Evolutionary conservation across 2,888 invertebrate genomes (phyloP).

Genomic region (Ommatoiulus sabulosus): DNA sequence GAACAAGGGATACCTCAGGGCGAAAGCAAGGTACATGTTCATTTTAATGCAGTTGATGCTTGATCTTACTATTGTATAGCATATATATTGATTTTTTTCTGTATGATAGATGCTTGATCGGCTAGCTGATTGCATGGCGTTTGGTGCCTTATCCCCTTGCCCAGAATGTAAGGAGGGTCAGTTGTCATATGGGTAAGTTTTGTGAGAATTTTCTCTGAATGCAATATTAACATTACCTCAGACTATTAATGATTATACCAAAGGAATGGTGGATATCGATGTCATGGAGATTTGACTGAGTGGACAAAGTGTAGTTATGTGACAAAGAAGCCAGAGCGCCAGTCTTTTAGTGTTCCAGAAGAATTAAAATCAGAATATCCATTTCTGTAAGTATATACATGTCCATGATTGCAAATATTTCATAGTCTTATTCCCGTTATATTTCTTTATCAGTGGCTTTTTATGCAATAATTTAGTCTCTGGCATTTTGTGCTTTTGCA

Average conservation of each 20-base stretch:
- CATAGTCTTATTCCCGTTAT: background rate
- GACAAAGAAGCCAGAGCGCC: slow-evolving; percentile 79
- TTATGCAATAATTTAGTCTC: background rate
- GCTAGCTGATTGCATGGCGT: slow-evolving; percentile 86
- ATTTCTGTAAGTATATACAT: slow-evolving; percentile 70
- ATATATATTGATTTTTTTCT: background rate
- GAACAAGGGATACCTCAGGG: slow-evolving; percentile 78
- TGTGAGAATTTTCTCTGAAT: background rate
- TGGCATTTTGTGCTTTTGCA: background rate
- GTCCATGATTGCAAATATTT: background rate
- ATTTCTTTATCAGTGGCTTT: background rate
- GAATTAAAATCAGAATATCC: slow-evolving; percentile 72
- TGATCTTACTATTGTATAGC: background rate
- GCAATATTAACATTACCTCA: too few species aligned
- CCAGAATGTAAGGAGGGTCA: slow-evolving; percentile 82
- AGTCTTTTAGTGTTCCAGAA: slow-evolving; percentile 77
- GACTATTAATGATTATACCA: too few species aligned
- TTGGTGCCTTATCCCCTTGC: slow-evolving; percentile 85
- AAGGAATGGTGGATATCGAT: slow-evolving; percentile 79
- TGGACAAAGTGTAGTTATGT: slow-evolving; percentile 89
- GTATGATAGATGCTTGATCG: slow-evolving; percentile 77
- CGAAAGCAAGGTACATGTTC: slow-evolving; percentile 77
- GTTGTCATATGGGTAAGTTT: slow-evolving; percentile 68
- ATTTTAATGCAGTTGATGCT: slow-evolving; percentile 60
- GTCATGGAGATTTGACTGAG: slow-evolving; percentile 84